Conservation (phyloP, 1,140 invertebrate species). For the Ceratina calcarata region DNA sequence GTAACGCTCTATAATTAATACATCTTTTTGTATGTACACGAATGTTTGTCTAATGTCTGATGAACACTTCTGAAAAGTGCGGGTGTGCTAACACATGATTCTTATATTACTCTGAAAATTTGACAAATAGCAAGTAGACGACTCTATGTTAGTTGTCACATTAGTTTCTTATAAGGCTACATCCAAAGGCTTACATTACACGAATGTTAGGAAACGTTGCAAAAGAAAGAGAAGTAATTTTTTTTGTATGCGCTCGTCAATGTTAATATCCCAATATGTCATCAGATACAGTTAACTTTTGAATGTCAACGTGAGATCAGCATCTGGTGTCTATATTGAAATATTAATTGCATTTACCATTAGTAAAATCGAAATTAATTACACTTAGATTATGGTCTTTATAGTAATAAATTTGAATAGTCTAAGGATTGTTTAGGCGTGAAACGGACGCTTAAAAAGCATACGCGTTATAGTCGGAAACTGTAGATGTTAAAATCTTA, state of each 20-base stretch:
- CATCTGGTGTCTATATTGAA: slow-evolving; percentile 62
- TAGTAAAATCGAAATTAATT: slow-evolving; percentile 49
- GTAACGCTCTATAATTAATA: slow-evolving; percentile 22
- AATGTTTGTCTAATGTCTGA: slow-evolving; percentile 9
- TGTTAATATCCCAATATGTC: slow-evolving; percentile 54
- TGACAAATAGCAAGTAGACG: slow-evolving; percentile 31
- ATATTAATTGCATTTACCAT: slow-evolving; percentile 53
- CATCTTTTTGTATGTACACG: slow-evolving; percentile 20
- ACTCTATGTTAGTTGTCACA: slow-evolving; percentile 44
- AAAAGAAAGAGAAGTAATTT: slow-evolving; percentile 48
- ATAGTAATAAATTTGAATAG: slow-evolving; percentile 56
- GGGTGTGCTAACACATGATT: slow-evolving; percentile 19
- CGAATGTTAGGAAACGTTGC: slow-evolving; percentile 57
- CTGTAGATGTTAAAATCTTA: slow-evolving; percentile 28
- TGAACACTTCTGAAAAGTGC: slow-evolving; percentile 44
- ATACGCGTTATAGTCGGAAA: slow-evolving; percentile 38
- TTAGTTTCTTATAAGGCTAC: slow-evolving; percentile 49
- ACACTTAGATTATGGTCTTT: slow-evolving; percentile 45
- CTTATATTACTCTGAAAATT: slow-evolving; percentile 40
- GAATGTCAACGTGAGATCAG: slow-evolving; percentile 66
- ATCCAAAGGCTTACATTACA: slow-evolving; percentile 41
- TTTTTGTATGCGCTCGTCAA: slow-evolving; percentile 33
- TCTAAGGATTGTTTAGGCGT: slow-evolving; percentile 51
- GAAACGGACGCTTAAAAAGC: slow-evolving; percentile 50
- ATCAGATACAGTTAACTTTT: slow-evolving; percentile 66